These are phyloP conservation scores for Paratrypauchen microcephalus DNA, from an alignment of 2,797 vertebrate genomes.

Conservation along the genomic window DNA sequence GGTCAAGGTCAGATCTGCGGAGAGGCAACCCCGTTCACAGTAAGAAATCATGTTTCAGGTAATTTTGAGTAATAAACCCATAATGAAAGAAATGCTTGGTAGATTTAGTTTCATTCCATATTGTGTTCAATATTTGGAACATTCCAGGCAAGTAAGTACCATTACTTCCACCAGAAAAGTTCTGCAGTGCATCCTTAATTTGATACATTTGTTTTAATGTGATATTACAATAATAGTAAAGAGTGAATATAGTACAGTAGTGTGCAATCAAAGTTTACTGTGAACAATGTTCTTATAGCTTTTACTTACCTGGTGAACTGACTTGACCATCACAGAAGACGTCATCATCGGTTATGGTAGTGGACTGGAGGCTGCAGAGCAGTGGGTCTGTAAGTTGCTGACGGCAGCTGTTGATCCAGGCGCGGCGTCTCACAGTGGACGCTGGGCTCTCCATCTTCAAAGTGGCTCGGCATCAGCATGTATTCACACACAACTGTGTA, in stretches of 20 bases:
- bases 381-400: conserved; percentile 64
- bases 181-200: not conserved
- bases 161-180: too few species aligned
- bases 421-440: conserved; percentile 75
- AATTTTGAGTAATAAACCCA: too few species aligned
- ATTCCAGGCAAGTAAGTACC: too few species aligned
- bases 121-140: too few species aligned
- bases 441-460: conserved; percentile 75
- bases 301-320: not conserved
- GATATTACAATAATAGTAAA: not conserved
- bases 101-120: too few species aligned
- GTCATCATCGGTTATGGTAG: conserved; percentile 61
- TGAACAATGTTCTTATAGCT: not conserved
- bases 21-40: too few species aligned
- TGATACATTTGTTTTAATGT: not conserved
- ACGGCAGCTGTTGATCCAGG: conserved; percentile 81
- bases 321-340: conserved; percentile 70
- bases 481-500: conserved; percentile 23
- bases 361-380: conserved; percentile 33
- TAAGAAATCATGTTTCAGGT: too few species aligned
- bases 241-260: not conserved
- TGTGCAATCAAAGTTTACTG: not conserved
- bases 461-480: not conserved
- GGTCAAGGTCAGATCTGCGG: too few species aligned
- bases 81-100: too few species aligned